Conservation (phyloP, 2,888 invertebrate species). For the Diloba caeruleocephala region DNA sequence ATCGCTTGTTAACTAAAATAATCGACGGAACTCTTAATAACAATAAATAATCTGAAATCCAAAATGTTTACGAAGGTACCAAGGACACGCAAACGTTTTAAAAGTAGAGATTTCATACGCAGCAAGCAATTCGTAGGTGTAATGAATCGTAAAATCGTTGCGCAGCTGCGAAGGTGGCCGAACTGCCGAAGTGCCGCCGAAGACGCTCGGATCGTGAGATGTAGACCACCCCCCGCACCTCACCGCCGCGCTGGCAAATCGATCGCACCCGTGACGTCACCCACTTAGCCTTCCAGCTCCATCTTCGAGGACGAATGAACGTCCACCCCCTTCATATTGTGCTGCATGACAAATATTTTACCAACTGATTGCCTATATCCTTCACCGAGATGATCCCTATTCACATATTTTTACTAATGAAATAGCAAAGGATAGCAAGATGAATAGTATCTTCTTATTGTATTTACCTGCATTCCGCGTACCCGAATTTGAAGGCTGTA, state of each 20-base stretch:
- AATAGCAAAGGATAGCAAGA: background rate
- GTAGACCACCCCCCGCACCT: slow-evolving; percentile 50
- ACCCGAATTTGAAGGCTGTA: background rate
- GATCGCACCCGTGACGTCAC: slow-evolving; percentile 85
- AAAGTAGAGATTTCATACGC: slow-evolving; percentile 19
- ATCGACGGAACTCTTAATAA: no score
- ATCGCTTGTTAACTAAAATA: background rate
- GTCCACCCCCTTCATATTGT: slow-evolving; percentile 29
- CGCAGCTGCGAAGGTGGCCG: slow-evolving; percentile 31
- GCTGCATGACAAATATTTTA: slow-evolving; percentile 49
- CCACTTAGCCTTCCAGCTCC: slow-evolving; percentile 76
- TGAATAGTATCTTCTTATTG: no score
- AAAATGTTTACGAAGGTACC: no score
- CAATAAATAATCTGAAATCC: no score
- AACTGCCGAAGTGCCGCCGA: slow-evolving; percentile 52
- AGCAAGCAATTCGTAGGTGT: slow-evolving; percentile 64
- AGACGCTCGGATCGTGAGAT: slow-evolving; percentile 58
- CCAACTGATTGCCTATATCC: slow-evolving; percentile 38
- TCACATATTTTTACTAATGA: slow-evolving; percentile 22
- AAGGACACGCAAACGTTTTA: background rate
- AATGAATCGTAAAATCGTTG: slow-evolving; percentile 61
- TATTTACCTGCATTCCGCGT: no score
- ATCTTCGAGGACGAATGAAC: slow-evolving; percentile 59
- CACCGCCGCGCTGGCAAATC: slow-evolving; percentile 61
- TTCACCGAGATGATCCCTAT: slow-evolving; percentile 34